These are phyloP conservation scores for Plestiodon gilberti DNA, from an alignment of 2,113 vertebrate genomes.

Conservation along the genomic window DNA sequence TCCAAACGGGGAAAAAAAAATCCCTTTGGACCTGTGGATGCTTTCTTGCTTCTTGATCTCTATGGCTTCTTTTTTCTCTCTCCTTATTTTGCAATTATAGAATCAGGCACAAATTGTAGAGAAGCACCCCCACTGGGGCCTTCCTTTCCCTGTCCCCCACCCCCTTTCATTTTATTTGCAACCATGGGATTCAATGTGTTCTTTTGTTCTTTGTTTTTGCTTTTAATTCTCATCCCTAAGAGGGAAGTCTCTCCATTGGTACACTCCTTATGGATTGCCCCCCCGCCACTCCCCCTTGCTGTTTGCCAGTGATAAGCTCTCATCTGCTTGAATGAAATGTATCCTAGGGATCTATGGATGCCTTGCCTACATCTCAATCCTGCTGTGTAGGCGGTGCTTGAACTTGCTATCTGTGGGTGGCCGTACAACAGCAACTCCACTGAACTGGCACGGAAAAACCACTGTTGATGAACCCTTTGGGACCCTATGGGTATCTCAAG, in stretches of 20 bases:
- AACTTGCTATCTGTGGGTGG: neutral
- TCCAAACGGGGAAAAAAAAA: neutral
- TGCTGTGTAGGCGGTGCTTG: fast-evolving
- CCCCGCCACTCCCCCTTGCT: neutral
- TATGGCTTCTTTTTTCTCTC: neutral
- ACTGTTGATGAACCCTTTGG: neutral
- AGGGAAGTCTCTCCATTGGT: neutral
- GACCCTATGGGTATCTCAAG: neutral
- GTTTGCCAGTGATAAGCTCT: neutral
- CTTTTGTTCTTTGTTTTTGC: neutral
- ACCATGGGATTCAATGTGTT: neutral
- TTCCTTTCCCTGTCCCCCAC: fast-evolving
- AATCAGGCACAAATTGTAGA: fast-evolving
- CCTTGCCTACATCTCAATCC: neutral
- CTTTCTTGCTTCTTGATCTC: neutral
- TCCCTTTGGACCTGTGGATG: neutral
- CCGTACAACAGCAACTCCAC: fast-evolving
- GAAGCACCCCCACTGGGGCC: neutral
- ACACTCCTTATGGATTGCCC: neutral
- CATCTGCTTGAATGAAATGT: fast-evolving
- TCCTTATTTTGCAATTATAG: neutral
- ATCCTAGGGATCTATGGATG: neutral
- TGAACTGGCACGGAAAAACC: neutral
- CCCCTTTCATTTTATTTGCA: fast-evolving
- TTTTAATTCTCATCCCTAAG: neutral